Conservation (phyloP, 2,113 vertebrate species). For the Scomber colias region DNA sequence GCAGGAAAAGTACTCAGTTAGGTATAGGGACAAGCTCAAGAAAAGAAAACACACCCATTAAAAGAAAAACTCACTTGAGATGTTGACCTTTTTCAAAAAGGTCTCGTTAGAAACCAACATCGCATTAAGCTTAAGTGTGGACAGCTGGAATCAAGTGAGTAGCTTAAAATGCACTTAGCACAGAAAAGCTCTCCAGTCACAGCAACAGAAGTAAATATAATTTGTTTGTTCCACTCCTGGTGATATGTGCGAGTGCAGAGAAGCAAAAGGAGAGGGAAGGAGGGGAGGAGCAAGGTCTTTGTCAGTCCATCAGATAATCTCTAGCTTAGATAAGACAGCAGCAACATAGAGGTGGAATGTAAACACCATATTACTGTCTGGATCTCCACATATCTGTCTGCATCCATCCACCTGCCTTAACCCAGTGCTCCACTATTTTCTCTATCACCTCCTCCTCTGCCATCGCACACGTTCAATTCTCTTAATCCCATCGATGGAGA, state of each 20-base stretch:
- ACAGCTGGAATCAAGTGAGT: not conserved
- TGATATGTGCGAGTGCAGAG: not conserved
- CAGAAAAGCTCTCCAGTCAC: conserved; percentile 7
- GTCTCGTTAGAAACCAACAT: not conserved
- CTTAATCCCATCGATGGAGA: conserved; percentile 5
- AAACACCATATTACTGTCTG: conserved; percentile 68
- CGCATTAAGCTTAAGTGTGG: not conserved
- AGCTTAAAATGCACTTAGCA: not conserved
- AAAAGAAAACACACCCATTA: too few relatives aligned
- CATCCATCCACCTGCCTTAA: conserved; percentile 24
- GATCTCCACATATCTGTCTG: conserved; percentile 55
- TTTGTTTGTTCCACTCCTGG: conserved; percentile 1
- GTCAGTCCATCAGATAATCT: conserved; percentile 67
- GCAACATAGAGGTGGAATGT: conserved; percentile 67
- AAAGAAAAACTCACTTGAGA: too few relatives aligned
- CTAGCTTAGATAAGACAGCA: conserved; percentile 37
- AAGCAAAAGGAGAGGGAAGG: not conserved
- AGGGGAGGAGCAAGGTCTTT: conserved; percentile 28
- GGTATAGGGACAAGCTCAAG: too few relatives aligned
- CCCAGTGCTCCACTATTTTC: conserved; percentile 2
- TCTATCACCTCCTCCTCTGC: not conserved
- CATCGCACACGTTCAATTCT: not conserved
- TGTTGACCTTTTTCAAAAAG: not conserved
- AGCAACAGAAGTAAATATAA: conserved; percentile 1
- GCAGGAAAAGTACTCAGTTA: too few relatives aligned